These are phyloP conservation scores for Tachina fera DNA, from an alignment of 2,888 invertebrate genomes.

Conservation along the genomic window DNA sequence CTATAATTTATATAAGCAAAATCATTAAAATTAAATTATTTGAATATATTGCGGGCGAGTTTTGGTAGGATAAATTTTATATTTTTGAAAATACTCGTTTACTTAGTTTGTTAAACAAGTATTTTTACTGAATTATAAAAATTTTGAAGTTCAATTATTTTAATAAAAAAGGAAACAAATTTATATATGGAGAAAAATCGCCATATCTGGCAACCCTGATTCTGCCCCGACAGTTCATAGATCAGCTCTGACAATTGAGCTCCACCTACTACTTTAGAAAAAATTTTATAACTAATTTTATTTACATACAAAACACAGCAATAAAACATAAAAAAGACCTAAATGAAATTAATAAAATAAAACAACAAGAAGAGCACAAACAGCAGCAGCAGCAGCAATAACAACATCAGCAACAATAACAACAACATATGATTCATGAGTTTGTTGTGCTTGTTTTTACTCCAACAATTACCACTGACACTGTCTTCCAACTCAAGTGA, in stretches of 20 bases:
- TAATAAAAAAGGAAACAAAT: too few species aligned
- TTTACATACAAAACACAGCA: constrained; percentile 57
- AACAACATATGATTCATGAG: constrained; percentile 60
- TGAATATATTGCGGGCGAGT: too few species aligned
- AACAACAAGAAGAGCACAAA: constrained; percentile 47
- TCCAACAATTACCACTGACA: constrained; percentile 53
- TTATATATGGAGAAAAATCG: too few species aligned
- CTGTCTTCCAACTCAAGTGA: constrained; percentile 47
- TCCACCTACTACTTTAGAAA: constrained; percentile 7
- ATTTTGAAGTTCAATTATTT: too few species aligned
- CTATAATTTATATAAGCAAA: too few species aligned
- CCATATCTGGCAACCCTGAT: too few species aligned
- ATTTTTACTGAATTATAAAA: too few species aligned
- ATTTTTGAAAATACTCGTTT: too few species aligned
- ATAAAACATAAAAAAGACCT: constrained; percentile 47
- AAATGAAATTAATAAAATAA: constrained; percentile 55
- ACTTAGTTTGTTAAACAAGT: too few species aligned
- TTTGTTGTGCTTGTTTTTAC: constrained; percentile 53
- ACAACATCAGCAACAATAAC: constrained; percentile 33
- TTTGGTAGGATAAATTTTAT: too few species aligned
- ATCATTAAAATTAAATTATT: too few species aligned
- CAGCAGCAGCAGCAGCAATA: too few species aligned
- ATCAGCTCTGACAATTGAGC: neutral
- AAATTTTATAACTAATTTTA: constrained; percentile 26
- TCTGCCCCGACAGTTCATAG: neutral